These are phyloP conservation scores for Mycetomoellerius zeteki DNA, from an alignment of 1,140 invertebrate genomes.

Conservation along the genomic window DNA sequence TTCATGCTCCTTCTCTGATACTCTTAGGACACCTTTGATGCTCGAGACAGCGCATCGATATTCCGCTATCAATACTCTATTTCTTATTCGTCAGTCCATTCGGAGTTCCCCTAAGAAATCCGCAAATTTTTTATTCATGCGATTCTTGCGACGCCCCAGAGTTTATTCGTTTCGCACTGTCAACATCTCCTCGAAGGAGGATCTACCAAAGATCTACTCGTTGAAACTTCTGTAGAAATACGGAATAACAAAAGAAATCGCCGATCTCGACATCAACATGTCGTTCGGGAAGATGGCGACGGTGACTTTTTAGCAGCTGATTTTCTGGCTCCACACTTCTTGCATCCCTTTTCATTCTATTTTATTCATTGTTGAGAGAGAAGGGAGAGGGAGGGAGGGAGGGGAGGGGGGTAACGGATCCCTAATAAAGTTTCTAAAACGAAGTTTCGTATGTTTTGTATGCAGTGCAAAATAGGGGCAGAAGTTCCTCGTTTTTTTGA, in stretches of 20 bases:
- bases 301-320: constrained; percentile 23
- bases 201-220: neutral
- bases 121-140: constrained; percentile 48
- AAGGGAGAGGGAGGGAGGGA: too few relatives aligned
- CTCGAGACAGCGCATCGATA: constrained; percentile 41
- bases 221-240: constrained; percentile 1
- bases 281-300: neutral
- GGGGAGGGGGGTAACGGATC: neutral
- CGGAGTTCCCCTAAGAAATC: neutral
- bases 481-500: neutral
- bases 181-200: neutral
- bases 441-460: constrained; percentile 23
- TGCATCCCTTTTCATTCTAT: neutral
- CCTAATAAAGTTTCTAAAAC: constrained; percentile 16
- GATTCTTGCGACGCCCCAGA: neutral
- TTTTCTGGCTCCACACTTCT: neutral
- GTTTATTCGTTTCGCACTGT: constrained; percentile 27
- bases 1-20: constrained; percentile 20
- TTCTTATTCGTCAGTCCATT: constrained; percentile 28
- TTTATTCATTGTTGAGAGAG: constrained; percentile 43
- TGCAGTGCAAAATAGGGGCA: constrained; percentile 11
- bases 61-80: constrained; percentile 30
- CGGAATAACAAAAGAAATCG: constrained; percentile 12
- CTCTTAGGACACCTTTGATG: constrained; percentile 36
- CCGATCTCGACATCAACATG: neutral